phyloP scores from a whole-genome alignment of 2,113 vertebrate species.

The Pomatorhinus ruficollis region DNA sequence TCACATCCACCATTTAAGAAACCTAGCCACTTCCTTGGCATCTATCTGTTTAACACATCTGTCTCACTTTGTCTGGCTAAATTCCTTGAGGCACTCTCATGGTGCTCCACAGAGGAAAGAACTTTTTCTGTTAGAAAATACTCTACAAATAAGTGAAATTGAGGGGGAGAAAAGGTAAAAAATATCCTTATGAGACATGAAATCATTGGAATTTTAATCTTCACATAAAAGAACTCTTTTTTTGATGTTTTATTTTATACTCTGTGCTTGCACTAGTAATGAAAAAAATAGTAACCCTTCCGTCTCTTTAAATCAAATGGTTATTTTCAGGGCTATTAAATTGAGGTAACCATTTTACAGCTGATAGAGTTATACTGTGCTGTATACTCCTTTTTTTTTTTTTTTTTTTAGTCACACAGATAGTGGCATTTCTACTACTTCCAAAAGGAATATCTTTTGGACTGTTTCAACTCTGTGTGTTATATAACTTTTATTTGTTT shows the following conservation, averaged over 20 bases:
- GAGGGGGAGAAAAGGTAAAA: background rate
- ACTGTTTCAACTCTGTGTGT: background rate
- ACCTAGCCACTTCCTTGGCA: background rate
- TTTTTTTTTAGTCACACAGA: background rate
- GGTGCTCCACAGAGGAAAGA: slow-evolving; percentile 7
- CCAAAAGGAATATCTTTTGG: background rate
- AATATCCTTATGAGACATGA: background rate
- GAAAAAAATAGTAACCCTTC: background rate
- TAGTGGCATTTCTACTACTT: background rate
- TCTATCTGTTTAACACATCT: slow-evolving; percentile 23
- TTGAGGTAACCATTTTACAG: background rate
- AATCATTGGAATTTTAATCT: slow-evolving; percentile 2
- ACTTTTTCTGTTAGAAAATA: background rate
- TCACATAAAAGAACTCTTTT: background rate
- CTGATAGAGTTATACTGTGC: background rate
- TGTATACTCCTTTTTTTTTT: background rate
- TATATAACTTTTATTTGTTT: background rate
- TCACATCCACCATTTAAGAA: background rate
- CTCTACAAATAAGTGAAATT: background rate
- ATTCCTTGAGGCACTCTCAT: background rate
- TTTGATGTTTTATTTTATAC: background rate
- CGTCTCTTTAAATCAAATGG: background rate
- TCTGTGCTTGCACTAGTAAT: background rate
- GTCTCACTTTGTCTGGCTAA: background rate
- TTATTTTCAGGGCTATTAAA: background rate